phyloP scores from a whole-genome alignment of 2,888 invertebrate genomes.

The Diadromus collaris region DNA sequence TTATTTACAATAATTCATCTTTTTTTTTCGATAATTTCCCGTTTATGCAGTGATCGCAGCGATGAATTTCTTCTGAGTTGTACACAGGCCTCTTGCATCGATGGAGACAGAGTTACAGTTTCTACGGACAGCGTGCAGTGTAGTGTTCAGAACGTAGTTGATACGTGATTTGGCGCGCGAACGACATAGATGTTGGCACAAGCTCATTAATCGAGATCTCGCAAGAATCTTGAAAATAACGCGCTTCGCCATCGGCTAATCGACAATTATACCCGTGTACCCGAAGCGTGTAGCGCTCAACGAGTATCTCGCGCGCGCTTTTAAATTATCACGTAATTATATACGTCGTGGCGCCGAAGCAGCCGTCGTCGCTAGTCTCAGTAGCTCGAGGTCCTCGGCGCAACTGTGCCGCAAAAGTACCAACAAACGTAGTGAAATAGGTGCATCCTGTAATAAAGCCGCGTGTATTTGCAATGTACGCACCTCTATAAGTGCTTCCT shows the following conservation, averaged over 20 bases:
- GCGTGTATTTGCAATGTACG: slow-evolving; percentile 10
- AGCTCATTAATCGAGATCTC: slow-evolving; percentile 61
- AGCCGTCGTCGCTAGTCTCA: slow-evolving; percentile 33
- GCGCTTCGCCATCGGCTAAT: slow-evolving; percentile 68
- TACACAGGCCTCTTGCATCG: slow-evolving; percentile 33
- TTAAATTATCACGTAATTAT: slow-evolving; percentile 76
- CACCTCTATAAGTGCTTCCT: neutral
- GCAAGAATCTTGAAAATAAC: slow-evolving; percentile 61
- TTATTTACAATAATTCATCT: slow-evolving; percentile 52
- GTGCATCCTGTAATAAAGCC: slow-evolving; percentile 74
- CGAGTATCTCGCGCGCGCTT: slow-evolving; percentile 63
- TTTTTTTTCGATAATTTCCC: slow-evolving; percentile 30
- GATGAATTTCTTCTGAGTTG: slow-evolving; percentile 49
- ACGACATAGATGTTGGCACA: slow-evolving; percentile 40
- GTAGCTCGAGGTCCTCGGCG: slow-evolving; percentile 19
- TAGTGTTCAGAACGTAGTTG: slow-evolving; percentile 7
- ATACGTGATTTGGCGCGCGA: slow-evolving; percentile 7
- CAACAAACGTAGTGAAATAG: slow-evolving; percentile 65
- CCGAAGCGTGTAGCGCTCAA: slow-evolving; percentile 13
- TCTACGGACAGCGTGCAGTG: slow-evolving; percentile 31
- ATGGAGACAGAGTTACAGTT: slow-evolving; percentile 51
- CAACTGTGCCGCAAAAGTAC: slow-evolving; percentile 30
- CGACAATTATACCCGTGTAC: slow-evolving; percentile 68
- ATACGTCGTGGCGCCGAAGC: slow-evolving; percentile 65
- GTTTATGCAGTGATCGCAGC: slow-evolving; percentile 21